Percentiles rank a stretch among this genome's conserved stretches.
phyloP scores from a whole-genome alignment of 2,113 vertebrate genomes.

The Myrmecobius fasciatus region DNA sequence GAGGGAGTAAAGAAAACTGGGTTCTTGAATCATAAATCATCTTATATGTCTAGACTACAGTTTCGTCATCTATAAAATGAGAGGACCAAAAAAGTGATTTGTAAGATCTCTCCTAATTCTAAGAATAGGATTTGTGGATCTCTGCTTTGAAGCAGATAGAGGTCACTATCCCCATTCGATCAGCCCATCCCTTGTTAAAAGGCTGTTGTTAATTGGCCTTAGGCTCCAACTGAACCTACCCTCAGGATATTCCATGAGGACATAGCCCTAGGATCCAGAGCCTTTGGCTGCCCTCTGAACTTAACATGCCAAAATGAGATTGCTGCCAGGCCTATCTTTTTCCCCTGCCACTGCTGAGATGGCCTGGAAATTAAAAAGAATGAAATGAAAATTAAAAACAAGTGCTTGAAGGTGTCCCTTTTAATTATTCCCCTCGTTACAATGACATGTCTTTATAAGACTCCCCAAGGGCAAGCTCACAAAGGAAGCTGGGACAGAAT shows the following conservation, averaged over 20 bases:
- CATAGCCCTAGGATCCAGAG: not conserved
- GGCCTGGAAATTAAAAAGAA: not conserved
- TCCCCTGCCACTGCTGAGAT: not conserved
- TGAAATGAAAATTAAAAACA: slow-evolving; percentile 9
- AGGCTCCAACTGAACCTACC: not conserved
- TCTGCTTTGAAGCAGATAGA: not conserved
- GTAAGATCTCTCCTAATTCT: not conserved
- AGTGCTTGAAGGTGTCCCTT: not conserved
- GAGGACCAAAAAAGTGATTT: not conserved
- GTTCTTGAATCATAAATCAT: not conserved
- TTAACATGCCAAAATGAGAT: not conserved
- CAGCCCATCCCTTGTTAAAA: not conserved
- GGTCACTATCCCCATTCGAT: not conserved
- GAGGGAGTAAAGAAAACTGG: not conserved
- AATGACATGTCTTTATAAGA: not conserved
- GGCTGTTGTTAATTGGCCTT: not conserved
- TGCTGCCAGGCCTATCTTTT: not conserved
- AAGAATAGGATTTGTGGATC: not conserved
- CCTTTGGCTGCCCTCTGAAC: not conserved
- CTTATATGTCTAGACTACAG: not conserved
- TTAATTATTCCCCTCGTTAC: not conserved
- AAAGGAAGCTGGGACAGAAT: not conserved
- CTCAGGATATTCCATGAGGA: not conserved
- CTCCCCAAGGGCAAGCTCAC: not conserved
- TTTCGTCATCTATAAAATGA: not conserved